These are phyloP conservation scores for Megalurothrips usitatus DNA, from an alignment of 2,888 invertebrate species.

Conservation along the genomic window DNA sequence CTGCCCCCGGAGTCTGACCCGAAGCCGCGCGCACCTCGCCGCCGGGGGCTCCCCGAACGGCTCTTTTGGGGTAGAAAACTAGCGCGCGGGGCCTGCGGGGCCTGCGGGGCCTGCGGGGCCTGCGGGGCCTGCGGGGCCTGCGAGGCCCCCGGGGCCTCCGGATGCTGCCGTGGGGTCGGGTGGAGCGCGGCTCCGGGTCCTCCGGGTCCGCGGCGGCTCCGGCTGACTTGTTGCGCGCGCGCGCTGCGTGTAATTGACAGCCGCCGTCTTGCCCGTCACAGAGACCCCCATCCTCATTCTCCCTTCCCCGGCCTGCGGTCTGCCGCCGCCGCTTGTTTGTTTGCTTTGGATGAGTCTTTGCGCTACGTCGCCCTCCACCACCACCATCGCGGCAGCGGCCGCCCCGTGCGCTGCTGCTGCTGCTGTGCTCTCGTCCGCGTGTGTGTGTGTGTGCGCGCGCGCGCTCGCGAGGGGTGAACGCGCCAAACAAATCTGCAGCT, in stretches of 20 bases:
- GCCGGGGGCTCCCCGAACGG: conserved; percentile 1
- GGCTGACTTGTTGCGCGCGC: neutral
- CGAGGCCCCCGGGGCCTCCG: neutral
- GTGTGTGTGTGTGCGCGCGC: neutral
- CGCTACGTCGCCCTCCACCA: conserved; percentile 10
- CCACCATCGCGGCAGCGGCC: neutral
- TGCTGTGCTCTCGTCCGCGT: neutral
- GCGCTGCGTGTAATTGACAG: conserved; percentile 19
- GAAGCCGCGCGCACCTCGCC: neutral
- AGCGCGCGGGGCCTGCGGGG: neutral
- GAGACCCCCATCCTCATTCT: neutral
- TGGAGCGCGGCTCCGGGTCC: neutral
- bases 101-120: neutral
- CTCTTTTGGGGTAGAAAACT: conserved; percentile 24
- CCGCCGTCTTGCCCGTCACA: conserved; percentile 1
- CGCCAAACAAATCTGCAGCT: conserved; percentile 22
- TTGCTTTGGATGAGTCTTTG: conserved; percentile 16
- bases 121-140: neutral
- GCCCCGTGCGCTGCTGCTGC: neutral
- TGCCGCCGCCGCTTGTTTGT: neutral
- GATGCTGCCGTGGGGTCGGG: neutral
- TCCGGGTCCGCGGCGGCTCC: neutral
- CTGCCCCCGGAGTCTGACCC: too few species aligned
- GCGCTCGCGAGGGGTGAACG: neutral
- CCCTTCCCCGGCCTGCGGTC: neutral